Conservation (phyloP, 1,140 invertebrate species). For the Eufriesea mexicana region DNA sequence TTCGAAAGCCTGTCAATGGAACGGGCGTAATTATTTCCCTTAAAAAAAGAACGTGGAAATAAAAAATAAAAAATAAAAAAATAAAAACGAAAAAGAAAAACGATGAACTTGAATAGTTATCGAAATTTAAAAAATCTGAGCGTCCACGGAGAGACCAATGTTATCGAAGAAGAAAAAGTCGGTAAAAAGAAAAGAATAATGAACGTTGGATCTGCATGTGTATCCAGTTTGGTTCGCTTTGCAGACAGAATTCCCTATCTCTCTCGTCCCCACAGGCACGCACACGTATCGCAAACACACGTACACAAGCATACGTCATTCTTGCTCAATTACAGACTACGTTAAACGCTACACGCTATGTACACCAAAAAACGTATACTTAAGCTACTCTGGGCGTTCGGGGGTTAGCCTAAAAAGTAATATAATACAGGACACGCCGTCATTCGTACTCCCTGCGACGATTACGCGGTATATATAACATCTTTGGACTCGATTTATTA, state of each 20-base stretch:
- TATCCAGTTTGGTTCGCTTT: slow-evolving; percentile 24
- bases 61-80: background rate
- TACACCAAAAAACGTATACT: slow-evolving; percentile 77
- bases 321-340: slow-evolving; percentile 62
- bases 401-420: slow-evolving; percentile 76
- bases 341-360: slow-evolving; percentile 75
- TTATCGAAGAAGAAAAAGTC: background rate
- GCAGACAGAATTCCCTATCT: slow-evolving; percentile 24
- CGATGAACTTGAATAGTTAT: slow-evolving; percentile 2
- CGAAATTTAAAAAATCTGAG: slow-evolving; percentile 18
- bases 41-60: background rate
- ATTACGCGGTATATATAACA: slow-evolving; percentile 80
- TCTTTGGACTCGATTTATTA: slow-evolving; percentile 83
- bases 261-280: slow-evolving; percentile 2
- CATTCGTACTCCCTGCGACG: slow-evolving; percentile 66
- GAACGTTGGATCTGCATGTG: slow-evolving; percentile 4
- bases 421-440: slow-evolving; percentile 80
- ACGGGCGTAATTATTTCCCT: background rate
- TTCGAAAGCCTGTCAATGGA: background rate
- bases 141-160: background rate
- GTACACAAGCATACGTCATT: background rate
- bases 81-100: background rate
- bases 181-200: background rate
- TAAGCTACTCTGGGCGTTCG: slow-evolving; percentile 64
- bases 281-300: background rate